Conservation (phyloP, 1,140 invertebrate genomes). For the Eumaeus atala region DNA sequence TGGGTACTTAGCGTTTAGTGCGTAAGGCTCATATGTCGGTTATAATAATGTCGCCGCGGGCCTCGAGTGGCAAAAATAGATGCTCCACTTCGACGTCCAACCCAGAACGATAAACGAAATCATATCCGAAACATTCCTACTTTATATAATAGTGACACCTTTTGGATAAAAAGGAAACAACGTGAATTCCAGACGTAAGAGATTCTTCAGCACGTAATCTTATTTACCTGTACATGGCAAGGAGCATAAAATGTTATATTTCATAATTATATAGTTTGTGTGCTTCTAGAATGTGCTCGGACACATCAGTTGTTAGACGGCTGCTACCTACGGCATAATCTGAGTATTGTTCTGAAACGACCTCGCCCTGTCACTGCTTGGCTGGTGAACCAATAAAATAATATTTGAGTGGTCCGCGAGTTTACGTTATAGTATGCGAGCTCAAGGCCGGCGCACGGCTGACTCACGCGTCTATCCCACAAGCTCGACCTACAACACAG, state of each 20-base stretch:
- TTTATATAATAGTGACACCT: constrained; percentile 36
- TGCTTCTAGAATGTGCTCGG: not conserved
- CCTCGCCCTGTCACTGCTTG: constrained; percentile 38
- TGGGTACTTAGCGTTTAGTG: constrained; percentile 16
- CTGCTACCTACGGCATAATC: constrained; percentile 10
- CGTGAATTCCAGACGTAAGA: too few relatives aligned
- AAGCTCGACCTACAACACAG: constrained; percentile 14
- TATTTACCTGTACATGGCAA: too few relatives aligned
- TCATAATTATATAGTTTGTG: too few relatives aligned
- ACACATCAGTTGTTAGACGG: not conserved
- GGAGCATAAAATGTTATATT: too few relatives aligned
- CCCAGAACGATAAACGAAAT: constrained; percentile 59
- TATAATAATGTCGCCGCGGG: constrained; percentile 64
- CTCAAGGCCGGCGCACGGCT: constrained; percentile 61
- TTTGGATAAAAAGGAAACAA: too few relatives aligned
- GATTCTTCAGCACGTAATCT: too few relatives aligned
- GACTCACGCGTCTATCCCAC: constrained; percentile 52
- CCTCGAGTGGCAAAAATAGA: constrained; percentile 68
- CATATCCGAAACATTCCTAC: constrained; percentile 51
- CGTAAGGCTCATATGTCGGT: constrained; percentile 50
- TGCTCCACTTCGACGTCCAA: constrained; percentile 64
- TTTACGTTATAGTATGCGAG: constrained; percentile 40
- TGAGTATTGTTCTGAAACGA: constrained; percentile 27
- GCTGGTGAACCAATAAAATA: constrained; percentile 51
- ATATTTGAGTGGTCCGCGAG: constrained; percentile 51